These are phyloP conservation scores for Drosophila pallidifrons DNA, from an alignment of 1,140 invertebrate species.

Conservation along the genomic window DNA sequence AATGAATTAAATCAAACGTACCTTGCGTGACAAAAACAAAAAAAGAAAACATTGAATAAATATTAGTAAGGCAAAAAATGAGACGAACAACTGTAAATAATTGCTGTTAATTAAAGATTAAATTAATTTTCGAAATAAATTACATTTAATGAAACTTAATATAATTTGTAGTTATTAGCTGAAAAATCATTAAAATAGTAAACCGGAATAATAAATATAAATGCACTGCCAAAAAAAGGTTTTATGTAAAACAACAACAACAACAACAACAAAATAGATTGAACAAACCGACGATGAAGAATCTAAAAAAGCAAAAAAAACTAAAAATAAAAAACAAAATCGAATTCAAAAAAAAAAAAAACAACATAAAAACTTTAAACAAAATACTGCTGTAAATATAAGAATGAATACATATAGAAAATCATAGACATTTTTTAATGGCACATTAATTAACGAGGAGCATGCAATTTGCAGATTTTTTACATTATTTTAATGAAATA, in stretches of 20 bases:
- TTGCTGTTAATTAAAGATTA: slow-evolving; percentile 80
- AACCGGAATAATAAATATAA: slow-evolving; percentile 78
- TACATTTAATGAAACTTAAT: slow-evolving; percentile 52
- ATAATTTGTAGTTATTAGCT: slow-evolving; percentile 74
- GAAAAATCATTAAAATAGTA: slow-evolving; percentile 68
- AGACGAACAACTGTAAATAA: slow-evolving; percentile 68
- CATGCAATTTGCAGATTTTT: slow-evolving; percentile 78
- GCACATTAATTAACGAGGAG: slow-evolving; percentile 76
- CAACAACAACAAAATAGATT: slow-evolving; percentile 57
- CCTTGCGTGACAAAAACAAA: slow-evolving; percentile 70
- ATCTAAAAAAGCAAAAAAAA: slow-evolving; percentile 36
- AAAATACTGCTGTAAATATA: slow-evolving; percentile 80
- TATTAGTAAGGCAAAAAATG: slow-evolving; percentile 30
- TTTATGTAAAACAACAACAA: slow-evolving; percentile 73
- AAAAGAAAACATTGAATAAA: slow-evolving; percentile 15
- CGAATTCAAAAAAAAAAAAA: slow-evolving; percentile 30
- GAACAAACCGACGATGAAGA: slow-evolving; percentile 33
- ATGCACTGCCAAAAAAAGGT: slow-evolving; percentile 85
- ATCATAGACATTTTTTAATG: slow-evolving; percentile 81
- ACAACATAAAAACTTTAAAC: slow-evolving; percentile 45
- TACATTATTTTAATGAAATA: slow-evolving; percentile 79
- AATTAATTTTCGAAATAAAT: slow-evolving; percentile 65
- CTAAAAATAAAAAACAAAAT: not conserved
- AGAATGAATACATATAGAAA: slow-evolving; percentile 83
- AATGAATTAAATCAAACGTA: slow-evolving; percentile 73